These are phyloP conservation scores for Scomber scombrus DNA, from an alignment of 2,113 vertebrate species.

Conservation along the genomic window DNA sequence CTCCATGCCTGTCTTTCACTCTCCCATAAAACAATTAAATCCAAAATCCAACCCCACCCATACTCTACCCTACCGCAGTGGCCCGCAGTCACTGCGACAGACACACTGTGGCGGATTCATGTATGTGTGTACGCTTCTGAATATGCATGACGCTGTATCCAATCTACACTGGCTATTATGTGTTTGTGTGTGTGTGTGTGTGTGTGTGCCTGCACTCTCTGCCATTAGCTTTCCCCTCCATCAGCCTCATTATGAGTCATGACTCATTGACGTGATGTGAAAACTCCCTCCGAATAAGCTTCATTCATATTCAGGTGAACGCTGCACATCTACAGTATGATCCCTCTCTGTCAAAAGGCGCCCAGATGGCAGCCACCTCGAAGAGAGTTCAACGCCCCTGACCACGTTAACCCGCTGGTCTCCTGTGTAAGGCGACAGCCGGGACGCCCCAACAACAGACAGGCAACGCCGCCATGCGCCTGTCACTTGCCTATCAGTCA, in stretches of 20 bases:
- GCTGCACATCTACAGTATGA: constrained; percentile 12
- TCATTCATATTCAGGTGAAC: constrained; percentile 67
- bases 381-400: constrained; percentile 41
- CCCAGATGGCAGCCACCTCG: constrained; percentile 32
- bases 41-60: constrained; percentile 28
- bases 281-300: constrained; percentile 44
- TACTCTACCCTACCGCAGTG: constrained; percentile 64
- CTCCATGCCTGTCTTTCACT: constrained; percentile 79
- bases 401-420: constrained; percentile 51
- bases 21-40: constrained; percentile 86
- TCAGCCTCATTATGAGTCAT: constrained; percentile 68
- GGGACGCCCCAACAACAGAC: constrained; percentile 11
- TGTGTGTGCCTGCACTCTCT: neutral
- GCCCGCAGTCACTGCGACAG: constrained; percentile 65
- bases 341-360: constrained; percentile 35
- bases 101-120: constrained; percentile 26
- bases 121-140: constrained; percentile 33
- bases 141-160: constrained; percentile 44
- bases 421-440: constrained; percentile 38
- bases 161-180: constrained; percentile 3
- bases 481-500: constrained; percentile 52
- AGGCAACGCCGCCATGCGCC: neutral
- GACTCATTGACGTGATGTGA: constrained; percentile 60
- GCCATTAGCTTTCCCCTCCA: constrained; percentile 58
- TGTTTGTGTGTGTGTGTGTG: neutral